phyloP scores from a whole-genome alignment of 2,797 vertebrate species.

The Paratrypauchen microcephalus region DNA sequence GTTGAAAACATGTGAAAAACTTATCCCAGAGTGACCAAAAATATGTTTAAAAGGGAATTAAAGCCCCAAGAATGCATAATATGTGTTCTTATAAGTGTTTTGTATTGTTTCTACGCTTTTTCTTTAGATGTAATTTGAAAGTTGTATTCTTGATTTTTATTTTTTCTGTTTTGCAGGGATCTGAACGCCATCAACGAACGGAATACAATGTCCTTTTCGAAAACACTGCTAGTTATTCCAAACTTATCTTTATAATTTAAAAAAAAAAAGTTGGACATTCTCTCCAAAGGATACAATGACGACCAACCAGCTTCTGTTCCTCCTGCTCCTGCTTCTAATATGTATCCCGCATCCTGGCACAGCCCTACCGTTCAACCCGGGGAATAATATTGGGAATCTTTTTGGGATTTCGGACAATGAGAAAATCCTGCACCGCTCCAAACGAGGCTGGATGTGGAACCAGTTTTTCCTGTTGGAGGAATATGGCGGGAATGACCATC shows the following conservation, averaged over 20 bases:
- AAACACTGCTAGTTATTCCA: slow-evolving; percentile 64
- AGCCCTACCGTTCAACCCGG: slow-evolving; percentile 71
- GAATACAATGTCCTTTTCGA: slow-evolving; percentile 77
- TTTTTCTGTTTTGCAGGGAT: slow-evolving; percentile 59
- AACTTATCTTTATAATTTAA: slow-evolving; percentile 61
- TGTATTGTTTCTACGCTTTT: neutral
- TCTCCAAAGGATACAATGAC: slow-evolving; percentile 78
- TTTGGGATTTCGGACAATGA: slow-evolving; percentile 69
- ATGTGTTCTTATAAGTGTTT: neutral
- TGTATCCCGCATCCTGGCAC: slow-evolving; percentile 60
- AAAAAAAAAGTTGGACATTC: slow-evolving; percentile 41
- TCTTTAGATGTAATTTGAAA: neutral
- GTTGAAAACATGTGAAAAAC: too few species aligned
- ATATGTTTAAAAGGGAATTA: too few species aligned
- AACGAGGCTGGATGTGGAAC: slow-evolving; percentile 99
- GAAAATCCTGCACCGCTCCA: slow-evolving; percentile 86
- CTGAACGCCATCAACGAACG: slow-evolving; percentile 49
- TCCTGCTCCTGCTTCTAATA: slow-evolving; percentile 66
- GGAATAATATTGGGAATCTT: slow-evolving; percentile 77
- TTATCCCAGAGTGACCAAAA: too few species aligned
- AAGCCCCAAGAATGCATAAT: too few species aligned
- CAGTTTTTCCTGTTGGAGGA: slow-evolving; percentile 98
- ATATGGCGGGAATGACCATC: slow-evolving; percentile 93
- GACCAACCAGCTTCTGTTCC: slow-evolving; percentile 65
- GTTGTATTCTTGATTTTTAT: slow-evolving; percentile 15